These are phyloP conservation scores for Pipra filicauda DNA, from an alignment of 2,113 vertebrate genomes.

Conservation along the genomic window DNA sequence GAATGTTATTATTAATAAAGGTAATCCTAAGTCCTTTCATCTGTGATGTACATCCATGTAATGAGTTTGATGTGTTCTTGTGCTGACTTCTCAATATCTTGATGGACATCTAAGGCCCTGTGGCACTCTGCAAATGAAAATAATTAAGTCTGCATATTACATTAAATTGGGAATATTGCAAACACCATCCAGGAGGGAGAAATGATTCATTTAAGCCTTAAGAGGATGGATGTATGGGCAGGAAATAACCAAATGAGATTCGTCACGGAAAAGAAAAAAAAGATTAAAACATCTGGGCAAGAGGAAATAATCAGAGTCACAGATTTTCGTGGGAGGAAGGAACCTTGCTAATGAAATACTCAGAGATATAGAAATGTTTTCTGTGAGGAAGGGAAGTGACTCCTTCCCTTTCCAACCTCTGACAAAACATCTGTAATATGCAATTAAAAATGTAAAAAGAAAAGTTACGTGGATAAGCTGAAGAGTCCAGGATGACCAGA, in stretches of 20 bases:
- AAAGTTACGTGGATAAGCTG: neutral
- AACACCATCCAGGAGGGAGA: neutral
- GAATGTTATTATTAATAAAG: neutral
- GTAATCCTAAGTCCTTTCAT: neutral
- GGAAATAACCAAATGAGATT: constrained; percentile 56
- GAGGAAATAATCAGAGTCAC: constrained; percentile 39
- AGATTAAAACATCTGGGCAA: constrained; percentile 45
- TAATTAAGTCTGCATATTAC: constrained; percentile 1
- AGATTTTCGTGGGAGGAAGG: constrained; percentile 37
- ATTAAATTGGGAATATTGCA: neutral
- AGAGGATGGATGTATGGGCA: constrained; percentile 2
- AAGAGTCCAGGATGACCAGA: neutral
- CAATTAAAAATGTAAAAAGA: neutral
- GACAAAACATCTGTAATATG: neutral
- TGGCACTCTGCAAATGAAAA: constrained; percentile 15
- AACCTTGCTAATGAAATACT: constrained; percentile 48
- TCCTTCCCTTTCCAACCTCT: neutral
- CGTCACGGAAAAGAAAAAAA: neutral
- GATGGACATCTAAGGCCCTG: neutral
- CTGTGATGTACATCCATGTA: neutral
- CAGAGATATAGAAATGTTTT: neutral
- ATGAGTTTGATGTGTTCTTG: neutral
- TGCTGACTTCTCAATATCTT: neutral
- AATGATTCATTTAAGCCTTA: constrained; percentile 17
- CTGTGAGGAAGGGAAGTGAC: neutral